phyloP scores from a whole-genome alignment of 2,113 vertebrate species.

The Ochotona princeps region DNA sequence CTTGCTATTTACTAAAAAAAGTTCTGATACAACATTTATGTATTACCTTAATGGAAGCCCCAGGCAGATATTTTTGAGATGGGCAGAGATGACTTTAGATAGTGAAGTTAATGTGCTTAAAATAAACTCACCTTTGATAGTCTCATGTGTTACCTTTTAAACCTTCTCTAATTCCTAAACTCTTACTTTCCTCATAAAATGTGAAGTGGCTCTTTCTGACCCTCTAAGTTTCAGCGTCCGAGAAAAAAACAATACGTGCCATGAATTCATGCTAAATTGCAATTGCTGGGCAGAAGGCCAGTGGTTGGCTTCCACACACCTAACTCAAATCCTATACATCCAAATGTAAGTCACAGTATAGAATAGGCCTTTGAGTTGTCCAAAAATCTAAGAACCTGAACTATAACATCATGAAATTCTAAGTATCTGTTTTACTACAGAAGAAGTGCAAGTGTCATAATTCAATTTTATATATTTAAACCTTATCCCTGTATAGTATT shows the following conservation, averaged over 20 bases:
- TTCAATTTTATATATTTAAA: conserved; percentile 75
- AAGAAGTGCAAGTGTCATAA: conserved; percentile 61
- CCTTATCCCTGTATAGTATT: conserved; percentile 30
- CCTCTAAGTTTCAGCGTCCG: not conserved
- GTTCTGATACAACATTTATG: not conserved
- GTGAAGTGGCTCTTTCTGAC: not conserved
- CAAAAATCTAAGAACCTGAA: not conserved
- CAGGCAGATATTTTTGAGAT: not conserved
- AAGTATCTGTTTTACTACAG: not conserved
- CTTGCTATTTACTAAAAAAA: not conserved
- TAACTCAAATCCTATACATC: not conserved
- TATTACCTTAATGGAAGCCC: not conserved
- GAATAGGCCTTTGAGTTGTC: not conserved
- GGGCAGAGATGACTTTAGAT: not conserved
- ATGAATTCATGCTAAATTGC: not conserved
- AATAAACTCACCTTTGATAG: not conserved
- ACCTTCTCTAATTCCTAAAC: not conserved
- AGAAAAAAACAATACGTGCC: not conserved
- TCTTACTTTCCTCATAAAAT: not conserved
- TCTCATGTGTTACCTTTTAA: not conserved
- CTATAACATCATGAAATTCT: not conserved
- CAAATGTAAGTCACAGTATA: not conserved
- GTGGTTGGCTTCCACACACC: not conserved
- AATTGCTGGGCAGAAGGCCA: not conserved
- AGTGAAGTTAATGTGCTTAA: not conserved